Evolutionary conservation across 2,113 vertebrate species (phyloP), one percentile per base, ranked within the genome.

Genomic region (Trichomycterus rosablanca): DNA sequence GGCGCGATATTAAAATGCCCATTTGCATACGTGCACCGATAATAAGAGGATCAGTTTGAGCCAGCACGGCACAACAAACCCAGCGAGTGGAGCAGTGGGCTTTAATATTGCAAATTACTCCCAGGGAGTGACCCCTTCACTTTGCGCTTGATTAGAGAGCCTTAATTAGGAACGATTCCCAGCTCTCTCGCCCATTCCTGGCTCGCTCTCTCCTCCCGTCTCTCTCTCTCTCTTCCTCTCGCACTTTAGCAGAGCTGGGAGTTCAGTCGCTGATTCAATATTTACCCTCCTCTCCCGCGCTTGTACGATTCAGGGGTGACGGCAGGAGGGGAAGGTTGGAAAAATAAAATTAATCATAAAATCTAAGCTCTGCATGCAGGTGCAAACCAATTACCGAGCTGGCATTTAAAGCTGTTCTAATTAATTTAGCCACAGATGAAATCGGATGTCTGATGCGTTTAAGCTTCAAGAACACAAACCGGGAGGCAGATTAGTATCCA

Each of bases 41-140:
- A 98, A 97, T 98, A 97, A 97, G 93, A 91, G 87, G 93, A 97
- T 98, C 92, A 93, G 90, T 89, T 90, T 84, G 87, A 91, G 89
- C 92, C 88, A 86, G 73, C 83, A 88, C 89, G 88, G 90, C 89
- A 93, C 91, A 94, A 95, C 93, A 96, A 94, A 92, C 93, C 92
- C 51, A 28, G 55, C 42, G 49, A 64, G 58, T 52, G 44, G 50
- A 67, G 57, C 60, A 64, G 91, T 88, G 81, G 84, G 90, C 89
- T 97, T 98, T 97, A 98, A 98, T 97, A 98, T 97, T 90, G 88
- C 90, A 92, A 92, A 93, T 92, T 92, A 97, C 91, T 93, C 93
- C 84, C 80, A 86, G 91, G 90, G 92, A 96, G 89, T 94, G 92
- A 93, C 89, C 95, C 92, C 88, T 86, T 68, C 87, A 83, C 86